Conservation (phyloP, 2,888 invertebrate genomes). For the Drosophila birchii region DNA sequence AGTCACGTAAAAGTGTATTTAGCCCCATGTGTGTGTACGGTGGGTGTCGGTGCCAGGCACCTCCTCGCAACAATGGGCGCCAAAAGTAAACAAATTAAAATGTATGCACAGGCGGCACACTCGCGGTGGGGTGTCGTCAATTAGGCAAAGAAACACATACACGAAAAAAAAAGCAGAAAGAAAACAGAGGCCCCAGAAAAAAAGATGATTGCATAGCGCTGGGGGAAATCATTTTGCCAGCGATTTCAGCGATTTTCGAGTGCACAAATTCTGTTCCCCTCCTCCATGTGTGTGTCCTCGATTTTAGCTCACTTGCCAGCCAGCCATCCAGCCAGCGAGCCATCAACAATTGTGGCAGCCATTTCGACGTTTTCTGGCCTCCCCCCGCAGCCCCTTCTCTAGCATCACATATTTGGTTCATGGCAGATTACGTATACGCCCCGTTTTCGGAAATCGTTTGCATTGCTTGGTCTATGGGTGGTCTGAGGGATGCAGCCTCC, state of each 20-base stretch:
- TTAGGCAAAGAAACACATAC: conserved; percentile 49
- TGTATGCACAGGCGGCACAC: conserved; percentile 67
- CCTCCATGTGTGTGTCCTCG: conserved; percentile 71
- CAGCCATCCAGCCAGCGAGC: conserved; percentile 22
- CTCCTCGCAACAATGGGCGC: conserved; percentile 58
- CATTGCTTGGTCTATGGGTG: conserved; percentile 54
- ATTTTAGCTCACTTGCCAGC: conserved; percentile 52
- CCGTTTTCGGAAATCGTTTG: conserved; percentile 72
- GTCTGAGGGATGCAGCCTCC: conserved; percentile 10
- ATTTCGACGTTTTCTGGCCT: conserved; percentile 1
- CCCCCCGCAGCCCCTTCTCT: conserved; percentile 13
- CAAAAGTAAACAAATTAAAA: conserved; percentile 75
- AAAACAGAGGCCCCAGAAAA: conserved; percentile 19
- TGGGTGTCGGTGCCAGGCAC: conserved; percentile 56
- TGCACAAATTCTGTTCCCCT: conserved; percentile 66
- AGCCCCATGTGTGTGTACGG: conserved; percentile 50
- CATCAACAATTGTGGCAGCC: conserved; percentile 52
- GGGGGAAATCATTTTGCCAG: conserved; percentile 63
- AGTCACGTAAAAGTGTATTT: conserved; percentile 77
- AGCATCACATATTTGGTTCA: conserved; percentile 71
- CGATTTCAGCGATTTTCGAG: conserved; percentile 55
- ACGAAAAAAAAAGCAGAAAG: conserved; percentile 1
- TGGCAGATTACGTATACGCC: conserved; percentile 78
- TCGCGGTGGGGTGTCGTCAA: conserved; percentile 54
- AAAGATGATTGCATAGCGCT: conserved; percentile 64